These are phyloP conservation scores for Epinephelus malabaricus DNA, from an alignment of 2,797 vertebrate species.

Conservation along the genomic window DNA sequence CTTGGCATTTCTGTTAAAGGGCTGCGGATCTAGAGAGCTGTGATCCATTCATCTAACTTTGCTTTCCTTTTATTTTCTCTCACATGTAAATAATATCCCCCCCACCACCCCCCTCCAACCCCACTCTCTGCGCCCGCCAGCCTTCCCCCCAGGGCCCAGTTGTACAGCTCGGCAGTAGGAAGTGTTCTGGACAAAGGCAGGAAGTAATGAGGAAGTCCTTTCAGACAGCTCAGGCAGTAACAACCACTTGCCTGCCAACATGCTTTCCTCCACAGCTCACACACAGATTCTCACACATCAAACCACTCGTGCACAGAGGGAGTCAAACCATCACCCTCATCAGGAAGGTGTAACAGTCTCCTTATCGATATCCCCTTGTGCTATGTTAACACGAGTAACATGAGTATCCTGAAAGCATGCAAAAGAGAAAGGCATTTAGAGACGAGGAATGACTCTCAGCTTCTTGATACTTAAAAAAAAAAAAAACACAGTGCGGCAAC, in stretches of 20 bases:
- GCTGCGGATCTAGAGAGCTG: neutral
- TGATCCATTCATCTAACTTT: slow-evolving; percentile 35
- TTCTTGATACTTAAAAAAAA: neutral
- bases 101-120: no score
- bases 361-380: no score
- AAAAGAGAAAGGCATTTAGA: neutral
- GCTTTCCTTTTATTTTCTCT: slow-evolving; percentile 37
- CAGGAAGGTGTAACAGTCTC: neutral
- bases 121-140: slow-evolving; percentile 24
- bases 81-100: slow-evolving; percentile 53
- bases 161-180: slow-evolving; percentile 78
- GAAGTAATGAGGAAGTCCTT: slow-evolving; percentile 89
- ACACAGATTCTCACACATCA: slow-evolving; percentile 20
- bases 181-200: slow-evolving; percentile 86
- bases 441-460: neutral
- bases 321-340: neutral
- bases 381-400: no score
- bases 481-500: neutral
- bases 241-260: slow-evolving; percentile 67
- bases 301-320: neutral
- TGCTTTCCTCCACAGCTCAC: slow-evolving; percentile 44
- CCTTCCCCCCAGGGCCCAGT: slow-evolving; percentile 62
- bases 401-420: neutral
- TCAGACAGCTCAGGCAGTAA: slow-evolving; percentile 75
- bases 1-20: slow-evolving; percentile 28